Percentiles rank a stretch among this genome's conserved stretches.
phyloP scores from a whole-genome alignment of 1,140 invertebrate species.

The Battus philenor region DNA sequence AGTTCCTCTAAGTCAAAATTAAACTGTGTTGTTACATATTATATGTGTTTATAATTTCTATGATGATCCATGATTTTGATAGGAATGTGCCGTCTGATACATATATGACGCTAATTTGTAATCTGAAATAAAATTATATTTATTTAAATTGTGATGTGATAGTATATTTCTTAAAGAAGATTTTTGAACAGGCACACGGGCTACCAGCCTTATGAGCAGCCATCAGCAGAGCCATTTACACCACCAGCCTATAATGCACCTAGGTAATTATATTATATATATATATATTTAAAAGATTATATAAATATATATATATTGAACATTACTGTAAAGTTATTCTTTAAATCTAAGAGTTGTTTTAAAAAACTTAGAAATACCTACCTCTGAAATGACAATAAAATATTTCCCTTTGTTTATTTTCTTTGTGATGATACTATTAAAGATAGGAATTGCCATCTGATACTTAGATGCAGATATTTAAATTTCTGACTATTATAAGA shows the following conservation, averaged over 20 bases:
- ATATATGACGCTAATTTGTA: constrained; percentile 53
- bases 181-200: constrained; percentile 50
- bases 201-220: constrained; percentile 61
- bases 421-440: constrained; percentile 51
- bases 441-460: constrained; percentile 74
- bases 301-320: too few relatives aligned
- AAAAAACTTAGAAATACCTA: too few relatives aligned
- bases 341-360: too few relatives aligned
- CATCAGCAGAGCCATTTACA: constrained; percentile 50
- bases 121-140: constrained; percentile 15
- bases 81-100: constrained; percentile 75
- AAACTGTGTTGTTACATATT: too few relatives aligned
- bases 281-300: constrained; percentile 11
- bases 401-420: neutral
- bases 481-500: constrained; percentile 34
- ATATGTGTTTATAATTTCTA: constrained; percentile 18
- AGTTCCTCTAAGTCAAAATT: too few relatives aligned
- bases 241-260: constrained; percentile 44
- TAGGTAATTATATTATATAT: constrained; percentile 33
- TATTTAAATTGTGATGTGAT: neutral
- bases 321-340: too few relatives aligned
- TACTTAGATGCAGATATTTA: constrained; percentile 57
- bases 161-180: neutral
- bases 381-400: too few relatives aligned
- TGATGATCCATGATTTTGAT: constrained; percentile 68